Evolutionary conservation across 2,888 invertebrate species (phyloP).

Genomic region (Acanthococcus lagerstroemiae): DNA sequence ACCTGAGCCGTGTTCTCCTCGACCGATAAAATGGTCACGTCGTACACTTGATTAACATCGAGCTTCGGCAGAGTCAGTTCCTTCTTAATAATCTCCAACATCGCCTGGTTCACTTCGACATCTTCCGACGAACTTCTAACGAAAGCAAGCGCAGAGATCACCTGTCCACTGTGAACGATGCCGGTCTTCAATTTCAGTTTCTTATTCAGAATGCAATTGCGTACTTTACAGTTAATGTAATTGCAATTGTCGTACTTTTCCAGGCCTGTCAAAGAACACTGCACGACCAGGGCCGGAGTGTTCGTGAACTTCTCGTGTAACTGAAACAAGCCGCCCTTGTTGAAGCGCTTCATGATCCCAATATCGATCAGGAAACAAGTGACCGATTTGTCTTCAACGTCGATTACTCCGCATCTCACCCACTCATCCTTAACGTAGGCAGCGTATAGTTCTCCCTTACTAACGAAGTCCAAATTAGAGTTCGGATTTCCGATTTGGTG

Average conservation of each 20-base stretch:
- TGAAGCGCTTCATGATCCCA: not conserved
- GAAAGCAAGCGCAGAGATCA: not conserved
- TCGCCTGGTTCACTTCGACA: slow-evolving; percentile 1
- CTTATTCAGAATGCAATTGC: not conserved
- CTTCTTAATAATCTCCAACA: not conserved
- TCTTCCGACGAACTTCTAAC: not conserved
- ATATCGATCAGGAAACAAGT: slow-evolving; percentile 4
- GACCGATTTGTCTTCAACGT: not conserved
- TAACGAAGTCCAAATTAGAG: not conserved
- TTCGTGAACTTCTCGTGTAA: slow-evolving; percentile 19
- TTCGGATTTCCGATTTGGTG: not conserved
- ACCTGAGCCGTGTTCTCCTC: not conserved
- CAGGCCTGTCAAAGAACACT: not conserved
- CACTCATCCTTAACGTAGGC: not conserved
- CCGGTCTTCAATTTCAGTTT: not conserved
- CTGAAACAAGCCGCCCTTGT: not conserved
- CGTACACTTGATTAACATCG: not conserved
- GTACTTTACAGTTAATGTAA: not conserved
- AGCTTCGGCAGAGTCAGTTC: slow-evolving; percentile 4
- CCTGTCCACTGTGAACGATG: not conserved
- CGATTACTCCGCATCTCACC: slow-evolving; percentile 7
- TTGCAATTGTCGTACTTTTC: not conserved
- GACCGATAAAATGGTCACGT: slow-evolving; percentile 1
- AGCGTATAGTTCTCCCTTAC: slow-evolving; percentile 1
- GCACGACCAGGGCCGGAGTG: not conserved